Evolutionary conservation across 2,888 invertebrate species (phyloP).

Genomic region (Chloroclystis v-ata): DNA sequence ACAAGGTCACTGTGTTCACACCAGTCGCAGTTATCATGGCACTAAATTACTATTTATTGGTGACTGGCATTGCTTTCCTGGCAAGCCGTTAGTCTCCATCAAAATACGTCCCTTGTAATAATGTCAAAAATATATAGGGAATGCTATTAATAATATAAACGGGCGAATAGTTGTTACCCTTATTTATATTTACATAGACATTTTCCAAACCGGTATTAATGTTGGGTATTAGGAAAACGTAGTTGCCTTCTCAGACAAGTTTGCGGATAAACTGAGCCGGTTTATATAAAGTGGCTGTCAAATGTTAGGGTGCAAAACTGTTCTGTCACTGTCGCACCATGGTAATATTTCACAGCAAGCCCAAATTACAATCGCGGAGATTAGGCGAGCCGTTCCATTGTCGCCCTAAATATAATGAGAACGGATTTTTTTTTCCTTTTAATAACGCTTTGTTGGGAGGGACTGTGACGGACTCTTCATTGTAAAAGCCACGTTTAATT

Average conservation of each 20-base stretch:
- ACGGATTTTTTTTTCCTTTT: conserved; percentile 26
- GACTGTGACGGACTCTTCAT: conserved; percentile 12
- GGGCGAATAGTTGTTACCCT: not conserved
- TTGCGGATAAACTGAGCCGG: conserved; percentile 26
- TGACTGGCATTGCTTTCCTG: conserved; percentile 18
- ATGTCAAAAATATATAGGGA: conserved; percentile 2
- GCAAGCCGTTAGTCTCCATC: conserved; percentile 11
- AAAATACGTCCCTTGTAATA: conserved; percentile 2
- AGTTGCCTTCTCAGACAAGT: conserved; percentile 13
- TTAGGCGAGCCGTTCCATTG: conserved; percentile 35
- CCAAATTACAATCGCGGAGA: conserved; percentile 30
- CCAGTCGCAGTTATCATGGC: conserved; percentile 3
- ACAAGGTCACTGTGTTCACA: conserved; percentile 21
- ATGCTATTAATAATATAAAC: not conserved
- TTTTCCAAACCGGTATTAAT: not conserved
- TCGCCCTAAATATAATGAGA: conserved; percentile 30
- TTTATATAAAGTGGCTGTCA: conserved; percentile 30
- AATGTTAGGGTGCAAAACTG: conserved; percentile 32
- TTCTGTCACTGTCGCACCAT: conserved; percentile 31
- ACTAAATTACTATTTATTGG: conserved; percentile 20
- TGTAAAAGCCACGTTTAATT: conserved; percentile 11
- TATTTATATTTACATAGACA: not conserved
- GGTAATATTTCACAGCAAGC: conserved; percentile 35
- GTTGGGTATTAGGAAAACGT: conserved; percentile 1
- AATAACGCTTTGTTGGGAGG: conserved; percentile 23